phyloP scores from a whole-genome alignment of 1,140 invertebrate genomes.

The Trichonephila inaurata region DNA sequence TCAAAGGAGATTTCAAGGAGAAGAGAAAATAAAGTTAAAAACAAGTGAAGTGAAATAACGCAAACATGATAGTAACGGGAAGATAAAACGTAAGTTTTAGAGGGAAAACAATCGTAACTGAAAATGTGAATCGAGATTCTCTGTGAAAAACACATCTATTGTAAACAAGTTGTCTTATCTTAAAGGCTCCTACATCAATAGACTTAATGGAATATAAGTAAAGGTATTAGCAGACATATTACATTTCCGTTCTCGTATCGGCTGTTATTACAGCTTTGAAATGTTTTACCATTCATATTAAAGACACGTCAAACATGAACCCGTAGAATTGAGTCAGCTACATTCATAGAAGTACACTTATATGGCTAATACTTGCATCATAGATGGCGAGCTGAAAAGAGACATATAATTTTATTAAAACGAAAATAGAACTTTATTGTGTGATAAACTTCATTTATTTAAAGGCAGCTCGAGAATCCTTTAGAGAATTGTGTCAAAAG shows the following conservation, averaged over 20 bases:
- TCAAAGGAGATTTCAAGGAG: conserved; percentile 3
- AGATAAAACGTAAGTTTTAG: background rate
- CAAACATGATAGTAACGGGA: conserved; percentile 3
- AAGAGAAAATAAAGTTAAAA: conserved; percentile 5
- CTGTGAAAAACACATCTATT: conserved; percentile 8
- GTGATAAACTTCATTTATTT: too few relatives aligned
- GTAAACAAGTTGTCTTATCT: conserved; percentile 25
- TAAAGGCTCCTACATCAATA: background rate
- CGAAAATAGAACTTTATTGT: too few relatives aligned
- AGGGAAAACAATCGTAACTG: background rate
- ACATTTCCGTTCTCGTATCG: background rate
- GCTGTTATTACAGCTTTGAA: background rate
- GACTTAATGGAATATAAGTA: background rate
- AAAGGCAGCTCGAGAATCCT: too few relatives aligned
- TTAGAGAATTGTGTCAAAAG: too few relatives aligned
- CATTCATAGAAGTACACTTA: too few relatives aligned
- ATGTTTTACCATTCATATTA: background rate
- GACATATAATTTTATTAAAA: too few relatives aligned
- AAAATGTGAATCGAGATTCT: background rate
- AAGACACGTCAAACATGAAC: background rate
- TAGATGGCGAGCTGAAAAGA: too few relatives aligned
- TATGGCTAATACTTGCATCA: too few relatives aligned
- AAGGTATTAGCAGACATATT: background rate
- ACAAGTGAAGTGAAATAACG: background rate
- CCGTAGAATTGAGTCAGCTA: too few relatives aligned